Evolutionary conservation across 2,888 invertebrate species (phyloP).

Genomic region (Microplitis deprimator): DNA sequence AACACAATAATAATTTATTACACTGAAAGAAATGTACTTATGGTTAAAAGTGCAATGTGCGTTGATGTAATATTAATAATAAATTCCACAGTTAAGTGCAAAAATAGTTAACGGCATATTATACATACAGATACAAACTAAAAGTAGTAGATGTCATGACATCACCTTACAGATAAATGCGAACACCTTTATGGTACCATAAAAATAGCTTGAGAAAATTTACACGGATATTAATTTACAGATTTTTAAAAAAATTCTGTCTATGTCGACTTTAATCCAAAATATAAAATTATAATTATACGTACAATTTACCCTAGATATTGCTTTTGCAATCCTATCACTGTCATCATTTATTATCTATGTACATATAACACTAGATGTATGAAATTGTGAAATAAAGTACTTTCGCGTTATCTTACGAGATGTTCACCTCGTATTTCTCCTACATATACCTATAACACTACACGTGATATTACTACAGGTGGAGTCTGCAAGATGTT

Average conservation of each 20-base stretch:
- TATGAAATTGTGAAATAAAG: not conserved
- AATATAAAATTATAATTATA: conserved; percentile 29
- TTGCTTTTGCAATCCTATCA: not conserved
- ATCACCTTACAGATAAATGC: not conserved
- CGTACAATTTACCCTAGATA: conserved; percentile 3
- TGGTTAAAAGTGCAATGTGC: not conserved
- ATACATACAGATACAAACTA: not conserved
- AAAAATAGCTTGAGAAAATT: conserved; percentile 24
- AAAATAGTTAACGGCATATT: not conserved
- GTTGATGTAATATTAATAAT: not conserved
- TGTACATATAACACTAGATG: not conserved
- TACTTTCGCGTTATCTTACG: not conserved
- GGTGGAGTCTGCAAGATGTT: conserved; percentile 27
- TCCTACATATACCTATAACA: conserved; percentile 15
- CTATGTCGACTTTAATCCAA: conserved; percentile 10
- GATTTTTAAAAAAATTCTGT: not conserved
- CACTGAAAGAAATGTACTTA: not conserved
- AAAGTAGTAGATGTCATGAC: not conserved
- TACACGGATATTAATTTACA: not conserved
- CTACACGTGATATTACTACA: conserved; percentile 8
- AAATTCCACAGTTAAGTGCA: not conserved
- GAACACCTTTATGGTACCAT: conserved; percentile 6
- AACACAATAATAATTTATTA: not conserved
- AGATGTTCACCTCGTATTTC: not conserved
- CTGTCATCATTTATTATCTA: not conserved